These are phyloP conservation scores for Hirtodrosophila trivittata DNA, from an alignment of 2,888 invertebrate genomes.

Conservation along the genomic window DNA sequence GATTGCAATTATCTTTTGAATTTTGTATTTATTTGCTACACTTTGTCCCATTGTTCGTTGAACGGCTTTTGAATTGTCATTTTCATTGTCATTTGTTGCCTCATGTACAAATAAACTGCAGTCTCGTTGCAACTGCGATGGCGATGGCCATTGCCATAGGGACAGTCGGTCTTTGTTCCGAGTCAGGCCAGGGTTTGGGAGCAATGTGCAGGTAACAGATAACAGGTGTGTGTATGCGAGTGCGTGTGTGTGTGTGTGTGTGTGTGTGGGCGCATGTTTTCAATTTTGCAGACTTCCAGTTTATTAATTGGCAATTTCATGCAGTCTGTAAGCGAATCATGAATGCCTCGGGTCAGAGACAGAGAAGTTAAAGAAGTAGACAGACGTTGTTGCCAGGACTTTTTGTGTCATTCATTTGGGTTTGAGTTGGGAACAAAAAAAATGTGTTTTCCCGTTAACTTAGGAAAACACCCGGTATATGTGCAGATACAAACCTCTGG, in stretches of 20 bases:
- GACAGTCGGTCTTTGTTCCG: slow-evolving; percentile 10
- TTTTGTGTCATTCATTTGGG: no score
- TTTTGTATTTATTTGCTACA: slow-evolving; percentile 79
- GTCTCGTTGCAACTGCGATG: slow-evolving; percentile 21
- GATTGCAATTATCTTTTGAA: slow-evolving; percentile 81
- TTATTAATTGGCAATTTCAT: slow-evolving; percentile 77
- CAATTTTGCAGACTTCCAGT: slow-evolving; percentile 60
- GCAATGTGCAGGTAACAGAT: not conserved
- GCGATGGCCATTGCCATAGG: slow-evolving; percentile 13
- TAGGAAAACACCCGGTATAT: no score
- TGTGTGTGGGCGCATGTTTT: slow-evolving; percentile 37
- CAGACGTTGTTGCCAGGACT: no score
- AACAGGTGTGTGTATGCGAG: not conserved
- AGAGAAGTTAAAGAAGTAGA: not conserved
- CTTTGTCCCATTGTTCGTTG: slow-evolving; percentile 72
- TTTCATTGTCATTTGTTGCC: slow-evolving; percentile 55
- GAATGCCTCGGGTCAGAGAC: slow-evolving; percentile 18
- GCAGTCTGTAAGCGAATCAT: slow-evolving; percentile 29
- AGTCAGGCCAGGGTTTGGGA: not conserved
- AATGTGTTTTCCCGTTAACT: no score
- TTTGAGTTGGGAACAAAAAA: no score
- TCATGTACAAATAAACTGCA: slow-evolving; percentile 51
- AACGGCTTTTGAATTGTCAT: slow-evolving; percentile 52
- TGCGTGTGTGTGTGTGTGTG: slow-evolving; percentile 7
- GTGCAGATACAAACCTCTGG: no score